A percentile compares a stretch with the other conserved stretches of the same genome.
Conservation (phyloP, 1,140 invertebrate species). For the Pseudoatta argentina region DNA sequence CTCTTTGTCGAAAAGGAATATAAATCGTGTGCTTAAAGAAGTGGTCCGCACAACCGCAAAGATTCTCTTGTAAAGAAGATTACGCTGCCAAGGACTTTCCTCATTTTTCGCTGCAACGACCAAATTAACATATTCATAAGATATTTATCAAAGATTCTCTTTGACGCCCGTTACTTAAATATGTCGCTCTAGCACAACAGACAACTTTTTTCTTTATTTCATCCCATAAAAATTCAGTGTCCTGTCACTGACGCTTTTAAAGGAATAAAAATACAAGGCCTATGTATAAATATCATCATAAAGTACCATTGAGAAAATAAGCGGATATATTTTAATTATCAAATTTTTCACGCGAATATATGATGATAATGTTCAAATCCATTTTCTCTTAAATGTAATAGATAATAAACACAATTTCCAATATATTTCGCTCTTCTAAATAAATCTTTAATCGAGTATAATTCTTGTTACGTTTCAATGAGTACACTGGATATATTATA, state of each 20-base stretch:
- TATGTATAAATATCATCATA: constrained; percentile 44
- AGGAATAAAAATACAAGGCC: constrained; percentile 29
- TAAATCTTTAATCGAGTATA: background rate
- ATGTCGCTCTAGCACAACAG: constrained; percentile 44
- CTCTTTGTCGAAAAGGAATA: constrained; percentile 65
- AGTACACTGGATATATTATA: background rate
- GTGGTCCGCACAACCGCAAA: constrained; percentile 25
- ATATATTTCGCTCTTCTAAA: background rate
- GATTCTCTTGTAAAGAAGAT: constrained; percentile 72
- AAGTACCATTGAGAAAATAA: background rate
- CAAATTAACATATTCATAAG: constrained; percentile 76
- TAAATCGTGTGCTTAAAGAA: constrained; percentile 73
- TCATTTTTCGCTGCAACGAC: constrained; percentile 67
- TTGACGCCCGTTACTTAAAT: constrained; percentile 72
- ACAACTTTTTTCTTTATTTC: constrained; percentile 44
- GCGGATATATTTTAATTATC: background rate
- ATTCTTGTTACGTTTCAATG: background rate
- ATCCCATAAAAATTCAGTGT: constrained; percentile 58
- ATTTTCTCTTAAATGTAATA: background rate
- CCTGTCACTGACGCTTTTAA: constrained; percentile 14
- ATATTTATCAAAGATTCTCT: constrained; percentile 75
- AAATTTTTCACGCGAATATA: background rate
- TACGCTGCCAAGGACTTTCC: constrained; percentile 70
- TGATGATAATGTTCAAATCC: background rate
- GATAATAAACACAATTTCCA: background rate